These are phyloP conservation scores for Siderastrea siderea DNA, from an alignment of 92 coral and sea anemone species.

Conservation along the genomic window DNA sequence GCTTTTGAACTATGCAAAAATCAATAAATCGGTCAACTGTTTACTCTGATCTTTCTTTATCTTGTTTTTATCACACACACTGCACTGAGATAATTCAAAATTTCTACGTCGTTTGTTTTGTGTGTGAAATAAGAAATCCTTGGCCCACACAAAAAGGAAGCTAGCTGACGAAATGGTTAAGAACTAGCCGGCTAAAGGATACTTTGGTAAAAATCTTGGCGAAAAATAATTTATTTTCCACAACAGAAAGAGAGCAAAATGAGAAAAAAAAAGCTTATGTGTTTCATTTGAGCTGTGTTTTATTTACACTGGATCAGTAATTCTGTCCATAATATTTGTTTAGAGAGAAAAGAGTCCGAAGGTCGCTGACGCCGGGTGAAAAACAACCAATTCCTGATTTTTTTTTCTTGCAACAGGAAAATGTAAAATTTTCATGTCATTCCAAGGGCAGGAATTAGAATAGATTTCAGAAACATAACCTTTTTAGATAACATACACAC, in stretches of 20 bases:
- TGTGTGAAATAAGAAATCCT: background rate
- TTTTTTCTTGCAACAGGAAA: background rate
- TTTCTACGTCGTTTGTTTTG: background rate
- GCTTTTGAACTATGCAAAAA: constrained; percentile 11
- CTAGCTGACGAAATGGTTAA: background rate
- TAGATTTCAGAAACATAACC: background rate
- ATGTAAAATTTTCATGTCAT: background rate
- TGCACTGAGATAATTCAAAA: background rate
- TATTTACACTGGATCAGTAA: background rate
- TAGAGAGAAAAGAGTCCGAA: background rate
- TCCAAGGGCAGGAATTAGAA: background rate
- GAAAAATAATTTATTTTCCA: background rate
- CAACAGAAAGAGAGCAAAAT: background rate
- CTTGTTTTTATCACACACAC: background rate
- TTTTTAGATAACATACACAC: background rate
- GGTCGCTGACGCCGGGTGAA: background rate
- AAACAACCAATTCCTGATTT: background rate
- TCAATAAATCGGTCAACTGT: background rate
- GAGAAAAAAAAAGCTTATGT: background rate
- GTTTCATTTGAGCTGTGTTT: background rate
- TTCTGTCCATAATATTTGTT: background rate
- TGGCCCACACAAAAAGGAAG: background rate
- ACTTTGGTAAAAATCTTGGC: background rate
- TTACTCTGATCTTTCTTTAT: background rate
- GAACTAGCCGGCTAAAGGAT: too few relatives aligned